phyloP scores from a whole-genome alignment of 2,113 vertebrate species.

The Ivindomyrus marchei region DNA sequence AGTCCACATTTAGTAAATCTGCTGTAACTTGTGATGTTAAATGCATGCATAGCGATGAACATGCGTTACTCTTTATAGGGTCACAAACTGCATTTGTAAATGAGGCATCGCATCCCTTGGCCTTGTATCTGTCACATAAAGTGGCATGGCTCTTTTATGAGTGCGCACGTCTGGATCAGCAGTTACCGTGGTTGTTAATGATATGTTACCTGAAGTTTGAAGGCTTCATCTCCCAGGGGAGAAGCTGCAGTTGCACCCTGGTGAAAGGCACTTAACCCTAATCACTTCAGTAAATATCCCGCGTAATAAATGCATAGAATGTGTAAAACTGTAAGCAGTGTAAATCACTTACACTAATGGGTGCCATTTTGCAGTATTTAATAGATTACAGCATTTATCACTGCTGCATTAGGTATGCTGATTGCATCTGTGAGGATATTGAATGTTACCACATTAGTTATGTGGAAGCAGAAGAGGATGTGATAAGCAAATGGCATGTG shows the following conservation, averaged over 20 bases:
- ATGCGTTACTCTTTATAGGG: background rate
- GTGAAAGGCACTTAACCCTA: background rate
- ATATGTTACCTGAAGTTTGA: background rate
- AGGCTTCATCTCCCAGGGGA: background rate
- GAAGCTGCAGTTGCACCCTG: background rate
- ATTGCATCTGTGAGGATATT: background rate
- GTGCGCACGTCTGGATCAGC: background rate
- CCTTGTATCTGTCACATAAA: background rate
- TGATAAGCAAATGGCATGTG: background rate
- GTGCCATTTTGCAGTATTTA: conserved; percentile 8
- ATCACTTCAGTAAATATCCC: background rate
- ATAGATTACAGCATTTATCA: background rate
- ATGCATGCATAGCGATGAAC: background rate
- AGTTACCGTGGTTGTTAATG: background rate
- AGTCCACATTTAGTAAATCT: background rate
- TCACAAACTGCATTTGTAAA: background rate
- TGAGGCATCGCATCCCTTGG: background rate
- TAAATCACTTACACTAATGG: conserved; percentile 12
- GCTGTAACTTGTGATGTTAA: background rate
- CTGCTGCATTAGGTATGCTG: background rate
- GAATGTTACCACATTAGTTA: background rate
- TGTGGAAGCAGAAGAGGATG: background rate
- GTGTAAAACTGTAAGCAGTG: background rate
- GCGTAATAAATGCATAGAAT: background rate
- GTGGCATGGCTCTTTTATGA: background rate